phyloP scores from a whole-genome alignment of 2,797 vertebrate genomes.

The Crypturellus tataupa region DNA sequence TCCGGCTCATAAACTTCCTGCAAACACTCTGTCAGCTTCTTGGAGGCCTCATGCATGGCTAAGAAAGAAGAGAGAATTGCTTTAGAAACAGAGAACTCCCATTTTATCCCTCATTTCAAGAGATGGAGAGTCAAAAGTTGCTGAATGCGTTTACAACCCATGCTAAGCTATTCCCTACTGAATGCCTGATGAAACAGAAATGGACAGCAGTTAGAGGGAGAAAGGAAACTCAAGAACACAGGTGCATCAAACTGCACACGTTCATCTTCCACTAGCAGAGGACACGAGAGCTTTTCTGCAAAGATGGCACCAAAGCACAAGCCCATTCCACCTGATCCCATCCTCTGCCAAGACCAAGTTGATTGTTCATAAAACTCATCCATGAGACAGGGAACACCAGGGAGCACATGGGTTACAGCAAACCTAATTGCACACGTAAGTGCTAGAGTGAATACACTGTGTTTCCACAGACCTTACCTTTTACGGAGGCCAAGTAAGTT shows the following conservation, averaged over 20 bases:
- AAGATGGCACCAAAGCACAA: not conserved
- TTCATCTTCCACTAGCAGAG: not conserved
- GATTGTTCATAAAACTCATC: not conserved
- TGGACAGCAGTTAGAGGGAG: not conserved
- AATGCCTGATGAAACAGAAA: not conserved
- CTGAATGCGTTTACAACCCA: not conserved
- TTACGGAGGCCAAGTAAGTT: constrained; percentile 89
- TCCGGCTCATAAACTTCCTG: constrained; percentile 96
- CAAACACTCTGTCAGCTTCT: constrained; percentile 92
- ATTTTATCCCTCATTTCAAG: not conserved
- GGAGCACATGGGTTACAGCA: not conserved
- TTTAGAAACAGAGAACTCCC: not conserved
- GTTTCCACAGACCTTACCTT: constrained; percentile 81
- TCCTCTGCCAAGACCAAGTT: not conserved
- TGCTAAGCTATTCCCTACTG: not conserved
- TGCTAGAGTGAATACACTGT: not conserved
- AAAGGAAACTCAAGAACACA: not conserved
- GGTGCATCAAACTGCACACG: not conserved
- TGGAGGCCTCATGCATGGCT: constrained; percentile 99
- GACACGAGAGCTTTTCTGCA: not conserved
- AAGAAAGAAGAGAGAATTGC: constrained; percentile 44
- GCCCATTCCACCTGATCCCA: not conserved
- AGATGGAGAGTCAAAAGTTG: not conserved
- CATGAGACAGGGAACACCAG: not conserved
- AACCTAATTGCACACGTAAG: fast-evolving